Evolutionary conservation across 2,113 vertebrate genomes (phyloP).

Genomic region (Riparia riparia): DNA sequence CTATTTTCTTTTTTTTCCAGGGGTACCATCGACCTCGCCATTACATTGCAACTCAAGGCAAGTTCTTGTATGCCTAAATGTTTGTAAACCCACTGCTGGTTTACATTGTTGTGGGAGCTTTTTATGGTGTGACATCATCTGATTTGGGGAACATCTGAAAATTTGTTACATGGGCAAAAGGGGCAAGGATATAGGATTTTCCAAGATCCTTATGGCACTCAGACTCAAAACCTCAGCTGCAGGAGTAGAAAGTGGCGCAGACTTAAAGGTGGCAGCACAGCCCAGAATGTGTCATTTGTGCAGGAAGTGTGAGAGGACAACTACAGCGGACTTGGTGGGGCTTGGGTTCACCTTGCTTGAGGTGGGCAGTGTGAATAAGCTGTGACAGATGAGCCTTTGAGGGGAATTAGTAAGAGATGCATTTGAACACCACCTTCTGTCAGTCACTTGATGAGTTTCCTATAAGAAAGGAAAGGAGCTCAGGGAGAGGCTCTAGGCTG

Average conservation of each 20-base stretch:
- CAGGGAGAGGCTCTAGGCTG: not conserved
- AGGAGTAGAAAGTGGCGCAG: not conserved
- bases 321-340: not conserved
- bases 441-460: not conserved
- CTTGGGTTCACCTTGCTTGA: not conserved
- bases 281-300: not conserved
- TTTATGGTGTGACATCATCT: not conserved
- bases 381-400: not conserved
- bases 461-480: fast-evolving
- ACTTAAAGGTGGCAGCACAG: not conserved
- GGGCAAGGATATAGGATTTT: not conserved
- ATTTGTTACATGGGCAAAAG: not conserved
- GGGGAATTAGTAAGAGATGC: not conserved
- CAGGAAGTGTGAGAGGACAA: not conserved
- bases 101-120: not conserved
- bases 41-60: conserved; percentile 91
- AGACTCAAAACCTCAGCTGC: not conserved
- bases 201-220: not conserved
- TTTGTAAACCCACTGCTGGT: not conserved
- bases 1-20: conserved; percentile 61
- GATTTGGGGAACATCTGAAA: not conserved
- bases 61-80: conserved; percentile 32
- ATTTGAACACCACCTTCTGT: not conserved
- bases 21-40: conserved; percentile 88
- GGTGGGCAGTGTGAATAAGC: not conserved